phyloP scores from a whole-genome alignment of 2,888 invertebrate genomes.

The Nebria salina region DNA sequence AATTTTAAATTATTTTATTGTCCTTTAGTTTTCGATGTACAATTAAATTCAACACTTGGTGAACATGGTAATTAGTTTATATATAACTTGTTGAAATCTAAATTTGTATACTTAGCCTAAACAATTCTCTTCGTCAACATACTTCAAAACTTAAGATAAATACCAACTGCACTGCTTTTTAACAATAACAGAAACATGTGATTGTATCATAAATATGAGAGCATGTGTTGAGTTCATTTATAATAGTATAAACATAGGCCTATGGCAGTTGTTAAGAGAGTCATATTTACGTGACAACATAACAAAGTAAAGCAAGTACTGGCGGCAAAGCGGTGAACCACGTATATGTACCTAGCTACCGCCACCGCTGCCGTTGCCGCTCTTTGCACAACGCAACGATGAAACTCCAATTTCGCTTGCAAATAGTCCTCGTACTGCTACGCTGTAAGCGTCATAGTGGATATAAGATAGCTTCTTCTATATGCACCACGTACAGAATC shows the following conservation, averaged over 20 bases:
- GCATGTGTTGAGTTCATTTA: slow-evolving; percentile 2
- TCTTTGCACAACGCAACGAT: neutral
- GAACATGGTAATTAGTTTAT: too few relatives aligned
- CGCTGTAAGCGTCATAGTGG: neutral
- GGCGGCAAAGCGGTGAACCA: neutral
- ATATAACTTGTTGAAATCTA: too few relatives aligned
- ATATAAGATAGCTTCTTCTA: neutral
- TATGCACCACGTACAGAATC: neutral
- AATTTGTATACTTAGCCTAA: too few relatives aligned
- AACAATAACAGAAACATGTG: neutral
- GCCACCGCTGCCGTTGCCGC: neutral
- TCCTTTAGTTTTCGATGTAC: too few relatives aligned
- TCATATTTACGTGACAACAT: slow-evolving; percentile 1
- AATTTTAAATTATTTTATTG: too few relatives aligned
- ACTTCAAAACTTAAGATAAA: too few relatives aligned
- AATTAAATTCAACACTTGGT: too few relatives aligned
- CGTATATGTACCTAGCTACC: neutral
- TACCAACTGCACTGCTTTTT: neutral
- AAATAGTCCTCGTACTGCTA: neutral
- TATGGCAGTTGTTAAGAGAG: neutral
- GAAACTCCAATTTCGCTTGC: slow-evolving; percentile 1
- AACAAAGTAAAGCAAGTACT: neutral
- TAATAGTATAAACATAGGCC: neutral
- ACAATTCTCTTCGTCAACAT: too few relatives aligned
- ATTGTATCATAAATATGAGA: neutral